A percentile compares a stretch with the other conserved stretches of the same genome.
Conservation (phyloP, 1,140 invertebrate species). For the Anoplophora glabripennis region DNA sequence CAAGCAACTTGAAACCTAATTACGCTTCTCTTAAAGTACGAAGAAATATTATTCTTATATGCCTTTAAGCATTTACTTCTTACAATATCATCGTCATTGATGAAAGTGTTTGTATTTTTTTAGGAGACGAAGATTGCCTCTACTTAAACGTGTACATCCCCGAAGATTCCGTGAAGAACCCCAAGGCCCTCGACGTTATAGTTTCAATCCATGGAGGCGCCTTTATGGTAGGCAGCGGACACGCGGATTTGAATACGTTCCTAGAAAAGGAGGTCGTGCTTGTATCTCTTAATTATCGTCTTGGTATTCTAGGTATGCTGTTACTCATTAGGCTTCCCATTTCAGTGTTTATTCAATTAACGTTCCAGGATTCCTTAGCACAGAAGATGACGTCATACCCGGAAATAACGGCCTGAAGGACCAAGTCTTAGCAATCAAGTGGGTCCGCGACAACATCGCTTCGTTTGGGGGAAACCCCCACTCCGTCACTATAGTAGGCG, state of each 20-base stretch:
- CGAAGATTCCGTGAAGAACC: constrained; percentile 5
- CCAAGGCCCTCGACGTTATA: constrained; percentile 49
- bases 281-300: constrained; percentile 62
- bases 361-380: constrained; percentile 54
- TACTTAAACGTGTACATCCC: constrained; percentile 51
- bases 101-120: not conserved
- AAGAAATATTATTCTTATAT: too few relatives aligned
- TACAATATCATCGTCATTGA: too few relatives aligned
- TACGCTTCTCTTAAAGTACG: too few relatives aligned
- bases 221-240: constrained; percentile 54
- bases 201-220: constrained; percentile 59
- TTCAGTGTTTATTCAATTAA: not conserved
- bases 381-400: constrained; percentile 53
- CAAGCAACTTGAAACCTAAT: too few relatives aligned
- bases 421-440: constrained; percentile 58
- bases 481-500: constrained; percentile 52
- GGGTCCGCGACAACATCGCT: constrained; percentile 57
- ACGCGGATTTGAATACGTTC: constrained; percentile 50
- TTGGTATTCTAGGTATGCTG: constrained; percentile 60
- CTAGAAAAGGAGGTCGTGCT: constrained; percentile 59
- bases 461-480: constrained; percentile 54
- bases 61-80: too few relatives aligned
- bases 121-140: constrained; percentile 55
- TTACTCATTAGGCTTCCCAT: too few relatives aligned
- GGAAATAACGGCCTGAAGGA: constrained; percentile 63